Evolutionary conservation across 1,140 invertebrate species (phyloP).

Genomic region (Galendromus occidentalis): DNA sequence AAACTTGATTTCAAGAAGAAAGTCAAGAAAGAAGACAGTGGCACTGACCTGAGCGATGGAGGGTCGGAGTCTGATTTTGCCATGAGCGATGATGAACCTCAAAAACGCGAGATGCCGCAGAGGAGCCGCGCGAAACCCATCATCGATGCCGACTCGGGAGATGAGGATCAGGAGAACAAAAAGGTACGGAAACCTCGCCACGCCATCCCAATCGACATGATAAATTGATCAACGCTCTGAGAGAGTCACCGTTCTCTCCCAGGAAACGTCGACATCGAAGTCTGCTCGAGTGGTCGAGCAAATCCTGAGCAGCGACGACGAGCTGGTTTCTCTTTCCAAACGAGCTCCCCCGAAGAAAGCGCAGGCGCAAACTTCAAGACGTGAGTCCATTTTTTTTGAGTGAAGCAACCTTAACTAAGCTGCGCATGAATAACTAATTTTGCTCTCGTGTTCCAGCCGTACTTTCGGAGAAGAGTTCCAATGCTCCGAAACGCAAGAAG

Average conservation of each 20-base stretch:
- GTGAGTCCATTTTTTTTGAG: neutral
- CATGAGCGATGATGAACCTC: neutral
- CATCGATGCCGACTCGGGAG: neutral
- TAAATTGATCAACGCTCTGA: neutral
- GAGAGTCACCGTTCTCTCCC: neutral
- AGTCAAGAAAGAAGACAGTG: neutral
- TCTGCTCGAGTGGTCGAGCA: neutral
- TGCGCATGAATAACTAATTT: neutral
- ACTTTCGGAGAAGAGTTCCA: neutral
- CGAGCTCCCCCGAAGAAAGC: neutral
- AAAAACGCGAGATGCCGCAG: neutral
- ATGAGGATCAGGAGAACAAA: neutral
- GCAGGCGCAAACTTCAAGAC: neutral
- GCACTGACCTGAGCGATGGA: conserved; percentile 18
- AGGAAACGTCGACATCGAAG: neutral
- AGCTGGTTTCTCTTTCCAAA: neutral
- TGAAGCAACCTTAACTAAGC: neutral
- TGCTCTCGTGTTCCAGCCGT: neutral
- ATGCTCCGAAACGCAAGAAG: neutral
- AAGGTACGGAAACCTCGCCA: neutral
- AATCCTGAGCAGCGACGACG: neutral
- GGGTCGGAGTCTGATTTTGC: conserved; percentile 12
- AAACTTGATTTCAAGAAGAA: neutral
- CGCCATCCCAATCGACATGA: neutral
- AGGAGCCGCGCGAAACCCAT: neutral